These are phyloP conservation scores for Clunio marinus DNA, from an alignment of 2,888 invertebrate species.

Conservation along the genomic window DNA sequence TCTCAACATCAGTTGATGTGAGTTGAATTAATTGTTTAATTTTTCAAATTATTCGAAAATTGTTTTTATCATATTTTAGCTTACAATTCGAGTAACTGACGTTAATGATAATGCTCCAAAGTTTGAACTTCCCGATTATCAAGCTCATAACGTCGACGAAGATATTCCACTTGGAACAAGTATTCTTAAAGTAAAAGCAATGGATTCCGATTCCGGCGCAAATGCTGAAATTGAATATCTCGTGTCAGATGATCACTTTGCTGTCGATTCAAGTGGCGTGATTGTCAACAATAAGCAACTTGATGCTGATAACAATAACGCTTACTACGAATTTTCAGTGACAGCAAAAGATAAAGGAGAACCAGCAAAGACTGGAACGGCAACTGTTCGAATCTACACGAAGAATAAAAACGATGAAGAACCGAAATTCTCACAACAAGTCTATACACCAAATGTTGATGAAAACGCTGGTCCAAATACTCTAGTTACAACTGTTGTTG, in stretches of 20 bases:
- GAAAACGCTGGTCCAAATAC: slow-evolving; percentile 95
- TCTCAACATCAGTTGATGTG: slow-evolving; percentile 91
- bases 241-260: slow-evolving; percentile 89
- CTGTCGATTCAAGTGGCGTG: slow-evolving; percentile 87
- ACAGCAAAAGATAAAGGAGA: slow-evolving; percentile 94
- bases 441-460: slow-evolving; percentile 93
- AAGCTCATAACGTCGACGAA: slow-evolving; percentile 93
- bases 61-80: slow-evolving; percentile 55
- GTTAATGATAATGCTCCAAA: slow-evolving; percentile 97
- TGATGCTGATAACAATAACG: slow-evolving; percentile 94
- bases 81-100: slow-evolving; percentile 90
- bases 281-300: slow-evolving; percentile 89
- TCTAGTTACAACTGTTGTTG: slow-evolving; percentile 92
- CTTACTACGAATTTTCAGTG: slow-evolving; percentile 91
- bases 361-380: slow-evolving; percentile 85
- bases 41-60: no score
- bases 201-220: slow-evolving; percentile 89
- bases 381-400: slow-evolving; percentile 93
- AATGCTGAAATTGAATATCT: slow-evolving; percentile 93
- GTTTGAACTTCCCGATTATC: slow-evolving; percentile 93
- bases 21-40: not conserved
- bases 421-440: slow-evolving; percentile 94
- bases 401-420: slow-evolving; percentile 98
- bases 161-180: slow-evolving; percentile 88
- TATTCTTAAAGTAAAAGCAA: slow-evolving; percentile 91